phyloP scores from a whole-genome alignment of 1,140 invertebrate species.

The Melanaphis sacchari region DNA sequence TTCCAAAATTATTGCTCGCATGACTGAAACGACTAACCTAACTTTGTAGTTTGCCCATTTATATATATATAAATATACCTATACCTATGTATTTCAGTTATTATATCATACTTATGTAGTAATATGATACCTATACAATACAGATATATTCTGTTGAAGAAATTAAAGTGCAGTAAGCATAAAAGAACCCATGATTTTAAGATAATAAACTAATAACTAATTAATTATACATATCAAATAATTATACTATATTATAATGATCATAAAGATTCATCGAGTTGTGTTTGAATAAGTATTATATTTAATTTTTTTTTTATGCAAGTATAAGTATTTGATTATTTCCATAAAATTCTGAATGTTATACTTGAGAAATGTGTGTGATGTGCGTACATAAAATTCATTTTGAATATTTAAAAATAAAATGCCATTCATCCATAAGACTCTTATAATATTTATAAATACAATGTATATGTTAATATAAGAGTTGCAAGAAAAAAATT shows the following conservation, averaged over 20 bases:
- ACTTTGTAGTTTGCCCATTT: not conserved
- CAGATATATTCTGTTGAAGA: not conserved
- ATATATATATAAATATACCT: not conserved
- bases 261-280: not conserved
- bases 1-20: slow-evolving; percentile 44
- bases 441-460: not conserved
- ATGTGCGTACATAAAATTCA: not conserved
- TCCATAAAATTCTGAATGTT: not conserved
- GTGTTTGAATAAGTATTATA: not conserved
- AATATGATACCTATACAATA: not conserved
- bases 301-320: not conserved
- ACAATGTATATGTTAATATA: not conserved
- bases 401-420: not conserved
- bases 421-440: not conserved
- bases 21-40: slow-evolving; percentile 44
- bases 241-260: not conserved
- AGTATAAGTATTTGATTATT: not conserved
- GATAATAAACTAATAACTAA: not conserved
- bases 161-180: not conserved
- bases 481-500: not conserved
- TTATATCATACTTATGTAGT: not conserved
- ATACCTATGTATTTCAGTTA: not conserved
- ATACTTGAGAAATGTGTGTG: not conserved
- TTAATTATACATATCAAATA: too few species aligned
- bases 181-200: not conserved